phyloP scores from a whole-genome alignment of 2,797 vertebrate genomes.

The Sciurus carolinensis region DNA sequence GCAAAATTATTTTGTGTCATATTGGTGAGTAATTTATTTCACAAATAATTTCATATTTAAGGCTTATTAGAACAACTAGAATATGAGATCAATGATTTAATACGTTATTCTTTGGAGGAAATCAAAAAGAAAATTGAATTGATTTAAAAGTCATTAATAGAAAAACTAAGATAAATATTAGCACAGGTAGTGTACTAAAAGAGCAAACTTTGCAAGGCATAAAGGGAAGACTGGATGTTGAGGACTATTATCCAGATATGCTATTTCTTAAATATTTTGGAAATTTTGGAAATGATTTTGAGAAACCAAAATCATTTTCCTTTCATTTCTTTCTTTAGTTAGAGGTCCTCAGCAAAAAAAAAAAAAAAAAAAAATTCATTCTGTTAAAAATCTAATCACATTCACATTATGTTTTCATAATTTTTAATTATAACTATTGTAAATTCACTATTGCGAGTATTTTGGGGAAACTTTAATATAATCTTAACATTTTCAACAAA shows the following conservation, averaged over 20 bases:
- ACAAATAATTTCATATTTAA: neutral
- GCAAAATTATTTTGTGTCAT: neutral
- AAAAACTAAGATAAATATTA: neutral
- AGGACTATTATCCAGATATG: neutral
- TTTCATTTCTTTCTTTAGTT: neutral
- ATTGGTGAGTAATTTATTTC: slow-evolving; percentile 1
- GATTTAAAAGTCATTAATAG: neutral
- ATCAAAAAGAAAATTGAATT: neutral
- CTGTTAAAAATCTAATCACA: neutral
- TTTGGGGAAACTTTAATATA: neutral
- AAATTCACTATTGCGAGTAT: too few species aligned
- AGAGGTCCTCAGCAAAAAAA: neutral
- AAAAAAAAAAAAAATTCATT: neutral
- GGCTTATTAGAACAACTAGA: neutral
- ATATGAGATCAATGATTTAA: neutral
- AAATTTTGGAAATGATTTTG: neutral
- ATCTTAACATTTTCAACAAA: neutral
- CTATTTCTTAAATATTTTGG: neutral
- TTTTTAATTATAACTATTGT: neutral
- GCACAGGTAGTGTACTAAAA: neutral
- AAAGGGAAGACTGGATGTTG: neutral
- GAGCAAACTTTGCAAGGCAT: neutral
- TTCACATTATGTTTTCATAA: neutral
- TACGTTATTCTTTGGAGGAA: neutral
- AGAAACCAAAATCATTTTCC: neutral